Evolutionary conservation across 2,888 invertebrate species (phyloP).

Genomic region (Eilema sororculum): DNA sequence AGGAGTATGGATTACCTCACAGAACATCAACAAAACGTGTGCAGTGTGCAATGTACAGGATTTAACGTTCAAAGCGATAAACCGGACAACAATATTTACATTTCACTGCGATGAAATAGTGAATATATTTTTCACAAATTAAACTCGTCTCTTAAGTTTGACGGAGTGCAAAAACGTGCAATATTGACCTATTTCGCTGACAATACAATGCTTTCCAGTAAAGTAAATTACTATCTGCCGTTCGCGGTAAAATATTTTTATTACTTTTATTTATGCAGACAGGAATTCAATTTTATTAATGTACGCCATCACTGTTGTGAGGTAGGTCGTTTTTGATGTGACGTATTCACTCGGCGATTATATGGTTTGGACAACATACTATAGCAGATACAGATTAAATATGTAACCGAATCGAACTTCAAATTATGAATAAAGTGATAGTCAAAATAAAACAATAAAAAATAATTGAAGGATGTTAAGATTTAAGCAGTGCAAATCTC

Average conservation of each 20-base stretch:
- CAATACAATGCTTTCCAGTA: slow-evolving; percentile 65
- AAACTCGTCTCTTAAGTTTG: slow-evolving; percentile 51
- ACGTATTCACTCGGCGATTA: too few relatives aligned
- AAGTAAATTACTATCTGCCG: slow-evolving; percentile 68
- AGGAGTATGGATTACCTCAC: too few relatives aligned
- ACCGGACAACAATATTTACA: slow-evolving; percentile 1
- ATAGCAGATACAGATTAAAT: too few relatives aligned
- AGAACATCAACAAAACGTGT: neutral
- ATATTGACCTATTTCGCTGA: slow-evolving; percentile 66
- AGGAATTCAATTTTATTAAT: neutral
- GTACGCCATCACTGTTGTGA: neutral
- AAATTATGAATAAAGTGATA: too few relatives aligned
- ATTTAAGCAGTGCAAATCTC: too few relatives aligned
- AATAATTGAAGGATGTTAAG: too few relatives aligned
- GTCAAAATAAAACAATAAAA: too few relatives aligned
- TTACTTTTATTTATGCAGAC: slow-evolving; percentile 28
- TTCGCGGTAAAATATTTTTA: slow-evolving; percentile 31
- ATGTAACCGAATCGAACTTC: too few relatives aligned
- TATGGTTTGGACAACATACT: too few relatives aligned
- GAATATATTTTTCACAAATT: slow-evolving; percentile 54
- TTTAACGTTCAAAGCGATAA: slow-evolving; percentile 2
- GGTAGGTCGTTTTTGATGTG: too few relatives aligned
- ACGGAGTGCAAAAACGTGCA: slow-evolving; percentile 46
- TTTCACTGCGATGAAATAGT: slow-evolving; percentile 11
- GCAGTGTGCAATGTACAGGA: neutral